Evolutionary conservation across 2,113 vertebrate species (phyloP), one percentile per base, ranked within the genome.

Genomic region (Glareola pratincola): DNA sequence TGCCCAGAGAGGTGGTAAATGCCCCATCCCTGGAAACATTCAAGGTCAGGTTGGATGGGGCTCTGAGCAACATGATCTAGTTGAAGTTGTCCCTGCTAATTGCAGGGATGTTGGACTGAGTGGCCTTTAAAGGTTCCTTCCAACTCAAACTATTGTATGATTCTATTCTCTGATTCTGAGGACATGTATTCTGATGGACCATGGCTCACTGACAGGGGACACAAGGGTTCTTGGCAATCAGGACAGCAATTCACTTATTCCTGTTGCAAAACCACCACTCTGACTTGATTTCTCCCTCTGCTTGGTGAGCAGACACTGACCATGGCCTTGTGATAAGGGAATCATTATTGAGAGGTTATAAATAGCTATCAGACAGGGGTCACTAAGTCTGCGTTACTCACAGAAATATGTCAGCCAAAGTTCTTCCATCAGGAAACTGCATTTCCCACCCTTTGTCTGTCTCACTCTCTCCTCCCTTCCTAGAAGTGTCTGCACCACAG

Each of bases 311-410:
- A 88, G 62, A 76, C 87, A 41, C 32, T 39, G 66, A 34, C 57
- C 14, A 0, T 6, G 39, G 85, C 60, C 73, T 60, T 0, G 0
- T 43, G 92, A 68, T 83, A 79, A 88, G 71, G 45, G 73, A 50
- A 39, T 79, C 39, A 2, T 23, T 78, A 85, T 14, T 39, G 75
- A 26, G 78, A 45, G 64, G 62, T 23, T 95, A 96, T 95, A 96
- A 96, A 97, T 90, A 97, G 86, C 41, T 29, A 37, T 34, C 85
- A 92, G 91, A 75, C 91, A 62, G 9, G 48, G 91, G 94, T 87
- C 92, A 88, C 67, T 10, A 2, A 34, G 26, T 29, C 81, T 71
- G 36, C 12, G 50, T 71, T 56, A 76, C 90, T 93, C 93, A 89
- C 85, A 67, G 89, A 45, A 47, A 37, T 2, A 64, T 94, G 79